These are phyloP conservation scores for Sycophila texana DNA, from an alignment of 2,888 invertebrate genomes.

Conservation along the genomic window DNA sequence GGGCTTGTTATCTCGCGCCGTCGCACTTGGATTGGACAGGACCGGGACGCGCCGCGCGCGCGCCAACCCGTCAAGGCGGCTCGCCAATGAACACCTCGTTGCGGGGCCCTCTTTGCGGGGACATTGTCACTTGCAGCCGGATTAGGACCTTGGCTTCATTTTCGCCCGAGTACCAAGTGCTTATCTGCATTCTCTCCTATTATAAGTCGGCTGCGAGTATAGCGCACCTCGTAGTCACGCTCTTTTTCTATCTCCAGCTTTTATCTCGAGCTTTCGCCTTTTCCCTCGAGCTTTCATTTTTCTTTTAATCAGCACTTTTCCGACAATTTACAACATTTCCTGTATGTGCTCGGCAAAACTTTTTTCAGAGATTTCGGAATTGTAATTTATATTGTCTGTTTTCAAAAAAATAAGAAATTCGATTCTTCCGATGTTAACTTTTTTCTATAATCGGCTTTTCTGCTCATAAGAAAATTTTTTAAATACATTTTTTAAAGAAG, in stretches of 20 bases:
- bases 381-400: too few species aligned
- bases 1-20: conserved; percentile 44
- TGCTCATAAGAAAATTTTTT: too few species aligned
- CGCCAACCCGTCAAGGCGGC: conserved; percentile 24
- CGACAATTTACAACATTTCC: not conserved
- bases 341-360: not conserved
- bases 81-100: conserved; percentile 35
- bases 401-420: too few species aligned
- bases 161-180: conserved; percentile 30
- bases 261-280: too few species aligned
- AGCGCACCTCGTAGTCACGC: too few species aligned
- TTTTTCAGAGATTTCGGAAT: not conserved
- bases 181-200: conserved; percentile 33
- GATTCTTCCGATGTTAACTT: too few species aligned
- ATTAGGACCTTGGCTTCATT: conserved; percentile 43
- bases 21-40: conserved; percentile 19
- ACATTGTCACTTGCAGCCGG: conserved; percentile 45
- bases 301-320: not conserved
- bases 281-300: too few species aligned
- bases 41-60: conserved; percentile 26
- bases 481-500: too few species aligned
- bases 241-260: not conserved
- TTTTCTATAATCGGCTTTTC: too few species aligned
- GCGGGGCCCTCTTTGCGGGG: not conserved
- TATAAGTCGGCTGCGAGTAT: not conserved